Evolutionary conservation across 2,797 vertebrate species (phyloP), one percentile per base, ranked within the genome.

Genomic region (Chaetodon trifasciatus): DNA sequence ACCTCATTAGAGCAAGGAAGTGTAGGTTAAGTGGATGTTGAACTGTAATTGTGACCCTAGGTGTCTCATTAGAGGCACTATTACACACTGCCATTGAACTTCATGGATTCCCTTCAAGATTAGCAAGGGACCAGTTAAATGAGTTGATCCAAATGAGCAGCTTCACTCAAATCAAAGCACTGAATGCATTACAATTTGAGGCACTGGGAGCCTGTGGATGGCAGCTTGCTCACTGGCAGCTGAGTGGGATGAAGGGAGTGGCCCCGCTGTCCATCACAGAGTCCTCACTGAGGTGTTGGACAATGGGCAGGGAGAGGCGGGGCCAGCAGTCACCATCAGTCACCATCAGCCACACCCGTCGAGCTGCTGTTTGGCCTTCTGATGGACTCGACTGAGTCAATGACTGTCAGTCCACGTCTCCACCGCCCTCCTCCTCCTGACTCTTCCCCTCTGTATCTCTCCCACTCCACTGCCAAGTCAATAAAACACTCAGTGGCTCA

Each of bases 371-470:
- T 92, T 84, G 83, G 72, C 73, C 81, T 68, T 61, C 80, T 91
- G 92, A 95, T 94, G 81, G 93, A 94, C 92, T 93, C 85, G 57
- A 62, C 66, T 52, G 80, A 95, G 93, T 95, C 90, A 94, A 95
- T 95, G 90, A 95, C 92, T 95, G 93, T 95, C 94, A 94, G 72
- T 86, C 82, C 72, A 50, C 53, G 28, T 86, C 87, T 61, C 81
- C 82, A 53, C 75, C 79, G 68, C 84, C 67, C 21, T 24, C 81
- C 58, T n/a, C 87, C 81, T 82, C 76, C 70, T 35, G 68, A 61
- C 40, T 82, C 76, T 53, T 81, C 75, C 47, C 47, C 39, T 57
- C 83, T 86, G 85, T 77, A 82, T 87, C 66, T 80, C 75, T 73
- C 50, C 39, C 50, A 70, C 78, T 84, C 73, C 5, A 12, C 64